These are phyloP conservation scores for Ommatoiulus sabulosus DNA, from an alignment of 2,888 invertebrate genomes.

Conservation along the genomic window DNA sequence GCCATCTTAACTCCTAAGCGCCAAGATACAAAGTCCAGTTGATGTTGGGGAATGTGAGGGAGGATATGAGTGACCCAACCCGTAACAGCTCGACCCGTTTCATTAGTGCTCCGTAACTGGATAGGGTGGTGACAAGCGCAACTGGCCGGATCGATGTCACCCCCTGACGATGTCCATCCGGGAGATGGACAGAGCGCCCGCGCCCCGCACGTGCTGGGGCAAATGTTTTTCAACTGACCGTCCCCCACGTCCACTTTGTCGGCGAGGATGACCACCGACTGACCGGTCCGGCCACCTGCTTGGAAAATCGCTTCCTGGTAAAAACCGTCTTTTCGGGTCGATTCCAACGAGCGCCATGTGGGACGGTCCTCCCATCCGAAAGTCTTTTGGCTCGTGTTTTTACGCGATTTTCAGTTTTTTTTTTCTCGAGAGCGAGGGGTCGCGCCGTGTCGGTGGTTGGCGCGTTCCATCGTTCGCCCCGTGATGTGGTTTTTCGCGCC, in stretches of 20 bases:
- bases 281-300: not conserved
- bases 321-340: not conserved
- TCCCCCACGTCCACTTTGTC: not conserved
- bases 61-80: too few species aligned
- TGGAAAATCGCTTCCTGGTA: not conserved
- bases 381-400: not conserved
- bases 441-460: slow-evolving; percentile 32
- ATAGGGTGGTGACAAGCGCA: too few species aligned
- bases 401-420: not conserved
- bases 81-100: too few species aligned
- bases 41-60: too few species aligned
- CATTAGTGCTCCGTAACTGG: too few species aligned
- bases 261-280: not conserved
- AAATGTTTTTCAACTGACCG: too few species aligned
- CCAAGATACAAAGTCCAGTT: too few species aligned
- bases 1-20: too few species aligned
- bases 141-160: too few species aligned
- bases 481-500: slow-evolving; percentile 7
- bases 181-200: too few species aligned
- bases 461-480: not conserved
- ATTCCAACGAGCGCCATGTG: not conserved
- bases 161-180: too few species aligned
- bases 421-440: not conserved
- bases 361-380: not conserved
- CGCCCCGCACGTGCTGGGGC: too few species aligned